Evolutionary conservation across 2,888 invertebrate species (phyloP).

Genomic region (Mantis religiosa): DNA sequence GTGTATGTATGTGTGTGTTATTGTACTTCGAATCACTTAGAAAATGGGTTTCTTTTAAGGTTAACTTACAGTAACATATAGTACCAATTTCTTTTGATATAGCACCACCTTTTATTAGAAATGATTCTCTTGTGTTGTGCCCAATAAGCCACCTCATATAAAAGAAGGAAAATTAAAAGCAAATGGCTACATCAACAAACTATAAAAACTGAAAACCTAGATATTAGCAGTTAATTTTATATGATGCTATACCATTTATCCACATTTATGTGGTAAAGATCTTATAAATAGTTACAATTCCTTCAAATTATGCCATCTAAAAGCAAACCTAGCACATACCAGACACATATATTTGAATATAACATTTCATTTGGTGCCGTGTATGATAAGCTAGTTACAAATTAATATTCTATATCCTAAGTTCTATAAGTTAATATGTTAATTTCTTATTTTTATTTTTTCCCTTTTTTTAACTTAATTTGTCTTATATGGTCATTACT

Average conservation of each 20-base stretch:
- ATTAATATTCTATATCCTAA: background rate
- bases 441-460: background rate
- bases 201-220: background rate
- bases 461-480: background rate
- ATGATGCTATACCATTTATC: background rate
- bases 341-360: background rate
- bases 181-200: background rate
- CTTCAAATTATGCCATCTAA: background rate
- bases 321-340: background rate
- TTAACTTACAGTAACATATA: background rate
- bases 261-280: background rate
- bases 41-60: background rate
- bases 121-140: background rate
- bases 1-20: background rate
- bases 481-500: background rate
- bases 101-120: background rate
- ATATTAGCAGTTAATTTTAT: background rate
- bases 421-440: background rate
- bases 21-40: slow-evolving; percentile 1
- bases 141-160: background rate
- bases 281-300: background rate
- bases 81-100: background rate
- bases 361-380: background rate
- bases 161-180: background rate
- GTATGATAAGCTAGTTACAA: background rate